Evolutionary conservation across 2,113 vertebrate genomes (phyloP), one percentile per base, ranked within the genome.

Genomic region (Petrocephalus zakoni): DNA sequence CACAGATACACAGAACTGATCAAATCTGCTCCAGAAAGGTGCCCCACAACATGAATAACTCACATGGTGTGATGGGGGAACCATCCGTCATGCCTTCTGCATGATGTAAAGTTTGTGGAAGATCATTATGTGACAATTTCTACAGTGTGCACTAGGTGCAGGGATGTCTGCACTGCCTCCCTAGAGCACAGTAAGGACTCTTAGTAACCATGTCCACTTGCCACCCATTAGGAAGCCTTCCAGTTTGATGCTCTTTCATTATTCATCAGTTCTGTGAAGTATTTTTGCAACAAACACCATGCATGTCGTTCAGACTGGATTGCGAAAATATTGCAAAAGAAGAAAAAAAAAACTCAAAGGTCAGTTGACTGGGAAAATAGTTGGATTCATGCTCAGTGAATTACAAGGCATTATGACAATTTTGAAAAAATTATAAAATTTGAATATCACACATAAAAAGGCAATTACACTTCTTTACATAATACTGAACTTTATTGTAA

Each of bases 401-500:
- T 42, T 42, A 75, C 72, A 75, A 37, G 72, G 72, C 5, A 78
- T 34, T 37, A 78, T 42, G 72, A 78, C 29, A 78, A 78, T 37
- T 34, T 78, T 78, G 15, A 42, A 78, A 78, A 29, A 75, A 1
- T 42, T 78, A 5, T 42, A 34, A 78, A 78, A 37, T 78, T 19
- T 78, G 34, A 29, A 78, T 78, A 37, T 19, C 34, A 53, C 5
- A 42, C 72, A 78, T 42, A 37, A 42, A 78, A 78, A 78, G 5
- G 34, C 72, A 37, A 75, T 75, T 37, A 78, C 29, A 78, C 72
- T 42, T 37, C 25, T 75, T 78, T 78, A 78, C 34, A 78, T 78
- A 46, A 85, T 81, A 90, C 56, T 89, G 19, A 86, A 1, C 49
- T 89, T 89, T 89, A 89, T 90, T 86, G 42, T 25, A 87, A 49